These are phyloP conservation scores for Lacanobia oleracea DNA, from an alignment of 2,888 invertebrate genomes.

Conservation along the genomic window DNA sequence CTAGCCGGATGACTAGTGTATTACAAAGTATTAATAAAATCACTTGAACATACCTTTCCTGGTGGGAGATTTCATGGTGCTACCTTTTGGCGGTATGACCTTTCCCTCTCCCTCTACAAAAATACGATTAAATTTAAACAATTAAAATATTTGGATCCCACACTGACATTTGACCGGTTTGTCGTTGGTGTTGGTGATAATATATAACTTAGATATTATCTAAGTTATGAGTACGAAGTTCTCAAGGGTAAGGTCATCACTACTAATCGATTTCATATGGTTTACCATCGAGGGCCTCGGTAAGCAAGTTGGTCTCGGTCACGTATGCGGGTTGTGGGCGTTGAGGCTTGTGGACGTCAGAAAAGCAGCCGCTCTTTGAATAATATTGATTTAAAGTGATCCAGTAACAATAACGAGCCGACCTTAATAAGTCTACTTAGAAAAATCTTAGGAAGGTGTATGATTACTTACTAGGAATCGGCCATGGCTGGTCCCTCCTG, in stretches of 20 bases:
- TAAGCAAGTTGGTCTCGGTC: not conserved
- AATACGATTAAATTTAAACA: not conserved
- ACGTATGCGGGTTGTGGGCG: not conserved
- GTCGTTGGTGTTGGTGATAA: not conserved
- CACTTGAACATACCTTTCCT: slow-evolving; percentile 47
- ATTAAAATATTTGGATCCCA: not conserved
- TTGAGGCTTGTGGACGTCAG: too few species aligned
- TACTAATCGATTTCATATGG: too few species aligned
- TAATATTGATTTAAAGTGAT: not conserved
- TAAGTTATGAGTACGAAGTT: not conserved
- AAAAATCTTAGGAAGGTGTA: not conserved
- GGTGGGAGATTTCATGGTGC: slow-evolving; percentile 39
- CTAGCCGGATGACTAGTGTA: not conserved
- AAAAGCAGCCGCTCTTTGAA: not conserved
- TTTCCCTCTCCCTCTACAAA: slow-evolving; percentile 33
- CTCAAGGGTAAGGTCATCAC: too few species aligned
- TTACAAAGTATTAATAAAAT: slow-evolving; percentile 16
- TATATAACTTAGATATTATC: too few species aligned
- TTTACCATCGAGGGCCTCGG: too few species aligned
- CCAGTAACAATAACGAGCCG: not conserved
- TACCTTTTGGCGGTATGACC: slow-evolving; percentile 1
- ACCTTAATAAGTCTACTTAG: not conserved
- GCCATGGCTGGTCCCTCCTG: slow-evolving; percentile 64
- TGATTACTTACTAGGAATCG: slow-evolving; percentile 24
- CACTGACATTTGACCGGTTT: not conserved